phyloP scores from a whole-genome alignment of 2,113 vertebrate genomes.

The Strix aluco region DNA sequence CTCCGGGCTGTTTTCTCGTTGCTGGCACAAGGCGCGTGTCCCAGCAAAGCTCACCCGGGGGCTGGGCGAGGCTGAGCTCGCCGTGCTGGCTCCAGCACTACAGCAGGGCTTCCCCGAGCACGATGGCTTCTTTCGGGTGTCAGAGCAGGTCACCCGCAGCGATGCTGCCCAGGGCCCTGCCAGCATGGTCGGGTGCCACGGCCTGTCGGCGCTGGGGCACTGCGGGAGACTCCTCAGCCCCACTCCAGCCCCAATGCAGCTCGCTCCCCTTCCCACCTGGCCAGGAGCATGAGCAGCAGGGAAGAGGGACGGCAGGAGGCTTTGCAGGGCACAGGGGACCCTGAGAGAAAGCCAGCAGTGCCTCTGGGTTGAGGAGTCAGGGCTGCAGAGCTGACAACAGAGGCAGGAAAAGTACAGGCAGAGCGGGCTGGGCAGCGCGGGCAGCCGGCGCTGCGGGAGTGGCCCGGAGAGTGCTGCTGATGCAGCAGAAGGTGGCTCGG shows the following conservation, averaged over 20 bases:
- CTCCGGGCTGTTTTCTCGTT: background rate
- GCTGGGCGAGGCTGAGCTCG: background rate
- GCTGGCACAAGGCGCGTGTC: background rate
- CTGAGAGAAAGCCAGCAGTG: background rate
- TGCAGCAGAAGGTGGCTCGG: background rate
- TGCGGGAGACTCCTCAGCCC: background rate
- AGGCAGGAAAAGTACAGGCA: slow-evolving; percentile 2
- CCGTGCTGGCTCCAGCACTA: background rate
- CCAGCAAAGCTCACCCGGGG: background rate
- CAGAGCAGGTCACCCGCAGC: background rate
- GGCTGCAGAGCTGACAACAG: slow-evolving; percentile 32
- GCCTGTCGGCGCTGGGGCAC: background rate
- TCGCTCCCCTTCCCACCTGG: background rate
- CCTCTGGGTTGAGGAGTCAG: background rate
- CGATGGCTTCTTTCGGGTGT: fast-evolving
- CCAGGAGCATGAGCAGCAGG: background rate
- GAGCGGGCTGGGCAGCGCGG: background rate
- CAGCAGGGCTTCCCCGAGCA: fast-evolving
- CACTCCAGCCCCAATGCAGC: background rate
- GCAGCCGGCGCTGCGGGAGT: background rate
- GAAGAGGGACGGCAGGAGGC: background rate
- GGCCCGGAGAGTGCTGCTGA: background rate
- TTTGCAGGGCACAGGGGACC: background rate
- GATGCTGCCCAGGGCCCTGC: background rate
- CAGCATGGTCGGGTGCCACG: fast-evolving